Conservation (phyloP, 2,888 invertebrate species). For the Drosophila ustulata region DNA sequence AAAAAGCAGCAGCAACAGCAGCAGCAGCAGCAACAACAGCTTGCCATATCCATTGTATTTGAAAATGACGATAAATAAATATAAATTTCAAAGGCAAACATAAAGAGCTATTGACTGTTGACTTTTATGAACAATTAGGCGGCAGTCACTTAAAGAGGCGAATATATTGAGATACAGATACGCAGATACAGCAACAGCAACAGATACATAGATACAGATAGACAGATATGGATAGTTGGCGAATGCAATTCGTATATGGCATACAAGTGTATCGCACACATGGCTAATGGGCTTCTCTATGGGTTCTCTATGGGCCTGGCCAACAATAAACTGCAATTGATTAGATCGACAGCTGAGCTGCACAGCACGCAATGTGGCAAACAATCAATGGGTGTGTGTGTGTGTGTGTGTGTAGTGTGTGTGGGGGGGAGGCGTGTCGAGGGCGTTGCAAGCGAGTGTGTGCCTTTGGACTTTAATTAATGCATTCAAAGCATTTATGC, state of each 20-base stretch:
- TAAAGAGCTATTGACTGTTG: constrained; percentile 80
- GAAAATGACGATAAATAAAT: constrained; percentile 72
- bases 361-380: constrained; percentile 55
- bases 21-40: constrained; percentile 27
- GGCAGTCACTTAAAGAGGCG: constrained; percentile 76
- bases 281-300: constrained; percentile 67
- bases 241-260: constrained; percentile 55
- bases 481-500: constrained; percentile 82
- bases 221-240: constrained; percentile 43
- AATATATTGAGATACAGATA: constrained; percentile 69
- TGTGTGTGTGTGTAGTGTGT: not conserved
- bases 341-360: constrained; percentile 68
- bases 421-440: constrained; percentile 49
- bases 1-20: constrained; percentile 32
- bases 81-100: constrained; percentile 79
- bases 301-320: constrained; percentile 74
- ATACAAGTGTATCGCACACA: constrained; percentile 60
- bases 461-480: constrained; percentile 82
- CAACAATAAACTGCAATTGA: constrained; percentile 80
- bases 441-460: constrained; percentile 66
- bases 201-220: constrained; percentile 47
- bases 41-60: constrained; percentile 57
- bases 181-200: constrained; percentile 22
- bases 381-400: constrained; percentile 34
- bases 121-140: constrained; percentile 78